phyloP scores from a whole-genome alignment of 2,797 vertebrate genomes.

The Falco concolor region DNA sequence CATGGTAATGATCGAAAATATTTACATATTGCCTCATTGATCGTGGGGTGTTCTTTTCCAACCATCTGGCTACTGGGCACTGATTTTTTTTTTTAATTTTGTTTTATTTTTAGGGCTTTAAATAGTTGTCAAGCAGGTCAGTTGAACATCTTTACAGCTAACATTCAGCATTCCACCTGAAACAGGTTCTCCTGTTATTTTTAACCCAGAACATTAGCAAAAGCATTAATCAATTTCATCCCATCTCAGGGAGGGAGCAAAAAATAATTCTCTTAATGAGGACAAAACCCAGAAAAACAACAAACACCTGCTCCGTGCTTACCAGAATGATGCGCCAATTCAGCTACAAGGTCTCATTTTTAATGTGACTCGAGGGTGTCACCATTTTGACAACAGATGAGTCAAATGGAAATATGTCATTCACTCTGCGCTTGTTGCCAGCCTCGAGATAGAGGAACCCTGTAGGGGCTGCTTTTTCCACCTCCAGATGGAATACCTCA shows the following conservation, averaged over 20 bases:
- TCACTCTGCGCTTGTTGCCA: not conserved
- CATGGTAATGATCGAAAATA: slow-evolving; percentile 61
- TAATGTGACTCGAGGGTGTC: slow-evolving; percentile 20
- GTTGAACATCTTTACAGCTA: not conserved
- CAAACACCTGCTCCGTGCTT: not conserved
- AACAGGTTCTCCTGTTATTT: not conserved
- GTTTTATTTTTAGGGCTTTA: not conserved
- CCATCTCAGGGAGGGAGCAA: not conserved
- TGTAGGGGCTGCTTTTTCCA: not conserved
- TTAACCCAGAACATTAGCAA: not conserved
- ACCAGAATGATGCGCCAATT: not conserved
- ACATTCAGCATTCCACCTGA: not conserved
- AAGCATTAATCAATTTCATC: slow-evolving; percentile 1
- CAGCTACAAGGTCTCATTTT: not conserved
- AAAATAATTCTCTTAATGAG: not conserved
- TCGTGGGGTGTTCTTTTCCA: slow-evolving; percentile 53
- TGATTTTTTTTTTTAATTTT: not conserved
- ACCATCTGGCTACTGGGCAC: slow-evolving; percentile 69
- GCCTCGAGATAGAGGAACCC: not conserved
- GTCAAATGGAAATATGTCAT: slow-evolving; percentile 48
- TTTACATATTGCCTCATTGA: slow-evolving; percentile 65
- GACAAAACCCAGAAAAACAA: not conserved
- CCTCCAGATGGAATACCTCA: slow-evolving; percentile 6
- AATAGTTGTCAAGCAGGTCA: not conserved
- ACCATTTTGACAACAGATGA: slow-evolving; percentile 41